Base-by-base conservation (phyloP, 2,113 vertebrate genomes). In the Antechinus stuartii region DNA sequence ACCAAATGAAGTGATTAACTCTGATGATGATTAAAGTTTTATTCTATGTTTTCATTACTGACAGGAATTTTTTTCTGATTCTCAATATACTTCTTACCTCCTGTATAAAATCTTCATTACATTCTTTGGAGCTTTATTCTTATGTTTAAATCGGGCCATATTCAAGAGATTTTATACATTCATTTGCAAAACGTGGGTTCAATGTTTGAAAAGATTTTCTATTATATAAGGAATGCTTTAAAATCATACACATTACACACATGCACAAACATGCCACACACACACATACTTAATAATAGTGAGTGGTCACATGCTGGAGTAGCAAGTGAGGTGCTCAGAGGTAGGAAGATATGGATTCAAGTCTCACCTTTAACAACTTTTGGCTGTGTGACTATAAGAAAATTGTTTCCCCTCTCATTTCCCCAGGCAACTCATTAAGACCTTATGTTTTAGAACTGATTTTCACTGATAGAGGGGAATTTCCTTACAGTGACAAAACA, bases 1-100 rank as follows among this genome's bases (percentile, higher is more conserved):
- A 97, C 96, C 97, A 98, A 98, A 98, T 98, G 97, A 98, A 98
- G 94, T 98, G 98, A 99, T 99, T 98, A 98, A 97, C 97, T 98
- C 97, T 97, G 96, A 97, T 98, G 97, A 89, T 97, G 97, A 97
- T 98, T 97, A 97, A 96, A 97, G 97, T 96, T 97, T 98, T 96
- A 98, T 97, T 98, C 94, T 95, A 89, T 46, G 56, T 98, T 98
- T 98, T 97, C 95, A 97, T 97, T 96, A 92, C 91, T 91, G 94
- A 96, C 91, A 96, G 57, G 92, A 91, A 96, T 93, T 94, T 94
- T 95, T 91, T 93, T 94, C 93, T 25, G 92, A 96, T 50, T 61
- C 9, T 54, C 92, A 91, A 94, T 92, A 84, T 89, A 97, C 96
- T 96, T 68, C 92, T 96, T 91, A 91, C 89, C 55, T 96, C 90